Base-by-base conservation (phyloP, 1,140 invertebrate species). In the Varroa destructor region DNA sequence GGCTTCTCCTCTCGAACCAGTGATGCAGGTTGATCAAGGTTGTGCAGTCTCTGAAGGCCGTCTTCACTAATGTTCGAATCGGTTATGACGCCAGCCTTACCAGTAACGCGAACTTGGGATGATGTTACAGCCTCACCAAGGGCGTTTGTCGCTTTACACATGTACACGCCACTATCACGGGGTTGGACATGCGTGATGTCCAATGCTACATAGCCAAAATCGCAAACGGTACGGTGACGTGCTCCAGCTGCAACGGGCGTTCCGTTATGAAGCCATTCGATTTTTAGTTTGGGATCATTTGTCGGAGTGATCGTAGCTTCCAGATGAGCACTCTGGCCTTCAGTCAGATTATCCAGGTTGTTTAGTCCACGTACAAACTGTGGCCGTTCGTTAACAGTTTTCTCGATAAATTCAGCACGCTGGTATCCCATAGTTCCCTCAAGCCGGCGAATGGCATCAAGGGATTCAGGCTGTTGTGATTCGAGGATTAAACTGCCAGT, bases 231-330 rank as follows among this genome's bases (percentile, higher is more conserved):
- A 57, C 81, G 81, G 77, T 84, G 85, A 25, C 85, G 79, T 76
- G 84, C 82, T 70, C 84, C 85, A 77, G 67, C 61, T 2, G 61
- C 40, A 75, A 97, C 86, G 0, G 92, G 91, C 76, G 85, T 84
- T 71, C 92, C 93, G 81, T 97, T 92, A 77, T 89, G 87, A 79
- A 85, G 94, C 93, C 93, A 97, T 81, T 96, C 92, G 37, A 97
- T 90, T 73, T 87, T 86, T 89, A 97, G 91, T 0, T 90, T 92
- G 4, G 91, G 89, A 81, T 97, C 93, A 78, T 93, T 94, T 0
- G 93, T 90, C 0, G 93, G 93, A 6, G 91, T 91, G 4, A 99
- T 80, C 3, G 91, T 93, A 25, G 92, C 93, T 82, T 99, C 93
- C 77, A 99, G 84, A 82, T 97, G 94, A 73, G 91, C 90, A 54